Conservation (phyloP, 2,113 vertebrate species). For the Chaetodon trifascialis region DNA sequence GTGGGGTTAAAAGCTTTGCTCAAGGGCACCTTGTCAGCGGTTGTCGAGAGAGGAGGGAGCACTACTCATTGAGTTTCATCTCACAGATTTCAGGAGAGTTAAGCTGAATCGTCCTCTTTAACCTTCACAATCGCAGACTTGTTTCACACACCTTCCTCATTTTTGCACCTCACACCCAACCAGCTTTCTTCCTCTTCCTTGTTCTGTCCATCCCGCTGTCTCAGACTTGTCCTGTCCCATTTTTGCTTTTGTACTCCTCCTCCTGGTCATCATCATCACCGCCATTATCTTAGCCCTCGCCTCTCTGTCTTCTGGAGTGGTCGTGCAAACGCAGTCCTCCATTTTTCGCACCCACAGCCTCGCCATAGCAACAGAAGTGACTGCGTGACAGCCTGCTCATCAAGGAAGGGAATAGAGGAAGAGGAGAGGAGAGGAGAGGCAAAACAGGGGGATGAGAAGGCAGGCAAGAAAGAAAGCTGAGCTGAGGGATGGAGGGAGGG, state of each 20-base stretch:
- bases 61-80: constrained; percentile 2
- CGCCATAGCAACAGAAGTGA: constrained; percentile 78
- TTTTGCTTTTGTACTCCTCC: constrained; percentile 32
- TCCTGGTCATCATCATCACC: constrained; percentile 14
- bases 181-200: neutral
- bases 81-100: constrained; percentile 6
- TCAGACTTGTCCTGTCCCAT: constrained; percentile 1
- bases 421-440: neutral
- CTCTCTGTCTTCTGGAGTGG: constrained; percentile 23
- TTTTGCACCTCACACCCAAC: neutral
- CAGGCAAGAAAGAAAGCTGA: neutral
- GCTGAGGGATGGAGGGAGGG: constrained; percentile 31
- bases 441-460: constrained; percentile 3
- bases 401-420: constrained; percentile 21
- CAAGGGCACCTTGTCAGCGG: constrained; percentile 34
- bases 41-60: neutral
- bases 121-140: constrained; percentile 14
- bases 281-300: constrained; percentile 4
- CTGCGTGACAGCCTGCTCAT: constrained; percentile 51
- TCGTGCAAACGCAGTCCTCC: constrained; percentile 20
- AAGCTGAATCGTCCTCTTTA: constrained; percentile 7
- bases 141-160: constrained; percentile 13
- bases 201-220: constrained; percentile 22
- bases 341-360: constrained; percentile 70
- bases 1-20: constrained; percentile 10